Base-by-base conservation (phyloP, 2,888 invertebrate genomes). In the Leucozona laternaria region DNA sequence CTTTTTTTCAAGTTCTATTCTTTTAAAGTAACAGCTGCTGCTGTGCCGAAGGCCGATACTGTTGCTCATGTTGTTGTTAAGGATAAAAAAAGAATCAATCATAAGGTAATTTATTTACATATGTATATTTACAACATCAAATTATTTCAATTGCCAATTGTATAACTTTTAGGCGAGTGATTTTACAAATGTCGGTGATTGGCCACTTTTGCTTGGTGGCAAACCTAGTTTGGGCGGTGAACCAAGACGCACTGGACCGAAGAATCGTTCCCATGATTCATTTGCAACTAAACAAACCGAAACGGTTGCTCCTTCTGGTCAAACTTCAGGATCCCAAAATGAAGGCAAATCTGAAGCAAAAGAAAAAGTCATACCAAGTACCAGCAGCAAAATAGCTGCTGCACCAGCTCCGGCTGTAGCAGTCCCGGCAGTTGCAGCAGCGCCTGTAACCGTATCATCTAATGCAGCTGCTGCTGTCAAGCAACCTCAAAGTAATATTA, bases 161-260 rank as follows among this genome's bases (percentile, higher is more conserved):
- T 50, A 5, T 17, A 6, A 0, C 10, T 25, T 53, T 53, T 94
- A 97, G 97, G 96, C 96, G 88, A 96, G 96, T 91, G 96, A 97
- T 93, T 96, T 98, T 93, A 95, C 96, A 88, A 97, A 97, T 93
- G 96, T 96, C 90, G 96, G 96, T 89, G 98, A 98, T 93, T 98
- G 98, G 98, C 98, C 98, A 89, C 96, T 97, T 89, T 94, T 98
- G 43, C 90, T 91, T 89, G 96, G 97, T 89, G 95, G 95, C 91
- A 94, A 94, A 92, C 93, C 94, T 91, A 93, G 93, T 93, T 88
- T 89, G 72, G 79, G 66, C 76, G 90, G 93, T 94, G 92, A 91
- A 92, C 92, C 90, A 83, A 92, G 90, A 89, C 91, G 91, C 71
- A 15, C 71, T 13, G 89, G 89, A 83, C 88, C 90, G 72, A 91